Evolutionary conservation across 2,888 invertebrate species (phyloP).

Genomic region (Exephanes ischioxanthus): DNA sequence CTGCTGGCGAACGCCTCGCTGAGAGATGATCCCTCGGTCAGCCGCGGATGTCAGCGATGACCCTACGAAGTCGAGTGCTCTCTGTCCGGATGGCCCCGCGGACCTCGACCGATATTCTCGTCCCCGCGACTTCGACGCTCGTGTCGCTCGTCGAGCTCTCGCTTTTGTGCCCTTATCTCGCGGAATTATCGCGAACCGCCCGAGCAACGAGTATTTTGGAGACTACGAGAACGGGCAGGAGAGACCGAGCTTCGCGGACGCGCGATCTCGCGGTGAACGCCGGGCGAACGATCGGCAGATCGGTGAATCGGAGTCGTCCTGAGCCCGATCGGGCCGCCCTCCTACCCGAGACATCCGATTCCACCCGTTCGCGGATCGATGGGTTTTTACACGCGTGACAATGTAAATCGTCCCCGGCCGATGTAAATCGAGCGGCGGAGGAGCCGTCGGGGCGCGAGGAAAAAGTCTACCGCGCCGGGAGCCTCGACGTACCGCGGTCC

Average conservation of each 20-base stretch:
- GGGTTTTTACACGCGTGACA: constrained; percentile 79
- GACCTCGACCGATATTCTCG: neutral
- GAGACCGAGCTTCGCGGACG: no score
- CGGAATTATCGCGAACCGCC: no score
- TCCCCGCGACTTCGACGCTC: neutral
- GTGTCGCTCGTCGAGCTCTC: neutral
- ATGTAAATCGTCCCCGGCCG: constrained; percentile 77
- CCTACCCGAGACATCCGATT: constrained; percentile 30
- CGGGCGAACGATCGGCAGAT: no score
- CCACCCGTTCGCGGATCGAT: constrained; percentile 60
- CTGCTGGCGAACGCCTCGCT: neutral
- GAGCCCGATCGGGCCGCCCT: neutral
- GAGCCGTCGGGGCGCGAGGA: constrained; percentile 51
- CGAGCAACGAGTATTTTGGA: no score
- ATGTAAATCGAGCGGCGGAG: constrained; percentile 70
- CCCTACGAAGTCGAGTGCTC: neutral
- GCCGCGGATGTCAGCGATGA: neutral
- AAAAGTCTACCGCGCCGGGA: constrained; percentile 60
- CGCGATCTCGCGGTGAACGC: no score
- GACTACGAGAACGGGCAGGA: no score
- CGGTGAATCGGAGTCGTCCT: no score
- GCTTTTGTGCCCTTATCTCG: no score
- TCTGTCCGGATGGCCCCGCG: neutral
- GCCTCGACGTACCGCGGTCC: constrained; percentile 30
- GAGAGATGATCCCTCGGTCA: constrained; percentile 3